These are phyloP conservation scores for Vanacampus margaritifer DNA, from an alignment of 2,113 vertebrate genomes.

Conservation along the genomic window DNA sequence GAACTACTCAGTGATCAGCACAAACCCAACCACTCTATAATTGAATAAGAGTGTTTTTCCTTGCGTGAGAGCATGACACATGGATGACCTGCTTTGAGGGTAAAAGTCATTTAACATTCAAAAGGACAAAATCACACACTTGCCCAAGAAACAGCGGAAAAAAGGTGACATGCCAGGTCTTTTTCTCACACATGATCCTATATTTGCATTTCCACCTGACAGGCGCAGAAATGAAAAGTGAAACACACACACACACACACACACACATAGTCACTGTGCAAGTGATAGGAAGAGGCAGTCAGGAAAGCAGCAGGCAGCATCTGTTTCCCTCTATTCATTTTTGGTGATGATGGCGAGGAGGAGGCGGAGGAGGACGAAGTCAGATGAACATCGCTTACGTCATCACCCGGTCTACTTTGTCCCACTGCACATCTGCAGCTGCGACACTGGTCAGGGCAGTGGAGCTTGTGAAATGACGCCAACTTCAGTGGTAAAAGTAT, in stretches of 20 bases:
- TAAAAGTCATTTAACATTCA: neutral
- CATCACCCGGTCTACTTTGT: neutral
- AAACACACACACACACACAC: conserved; percentile 2
- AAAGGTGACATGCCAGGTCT: neutral
- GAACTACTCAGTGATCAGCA: conserved; percentile 1
- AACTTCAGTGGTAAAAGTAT: neutral
- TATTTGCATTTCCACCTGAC: conserved; percentile 6
- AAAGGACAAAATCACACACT: neutral
- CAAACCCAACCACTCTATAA: conserved; percentile 2
- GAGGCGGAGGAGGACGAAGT: conserved; percentile 19
- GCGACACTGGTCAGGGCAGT: neutral
- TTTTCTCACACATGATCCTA: conserved; percentile 1
- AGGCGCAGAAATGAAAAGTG: conserved; percentile 13
- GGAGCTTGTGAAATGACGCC: neutral
- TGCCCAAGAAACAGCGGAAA: conserved; percentile 4
- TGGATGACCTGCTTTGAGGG: neutral
- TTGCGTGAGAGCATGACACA: neutral
- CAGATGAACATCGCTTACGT: conserved; percentile 24
- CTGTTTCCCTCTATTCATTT: conserved; percentile 66
- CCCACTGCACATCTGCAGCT: conserved; percentile 13
- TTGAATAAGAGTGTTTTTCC: conserved; percentile 1
- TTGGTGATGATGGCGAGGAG: conserved; percentile 5
- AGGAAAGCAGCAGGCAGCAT: conserved; percentile 53
- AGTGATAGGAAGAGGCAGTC: conserved; percentile 35
- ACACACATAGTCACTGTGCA: neutral